These are phyloP conservation scores for Tenodera sinensis DNA, from an alignment of 2,888 invertebrate species.

Conservation along the genomic window DNA sequence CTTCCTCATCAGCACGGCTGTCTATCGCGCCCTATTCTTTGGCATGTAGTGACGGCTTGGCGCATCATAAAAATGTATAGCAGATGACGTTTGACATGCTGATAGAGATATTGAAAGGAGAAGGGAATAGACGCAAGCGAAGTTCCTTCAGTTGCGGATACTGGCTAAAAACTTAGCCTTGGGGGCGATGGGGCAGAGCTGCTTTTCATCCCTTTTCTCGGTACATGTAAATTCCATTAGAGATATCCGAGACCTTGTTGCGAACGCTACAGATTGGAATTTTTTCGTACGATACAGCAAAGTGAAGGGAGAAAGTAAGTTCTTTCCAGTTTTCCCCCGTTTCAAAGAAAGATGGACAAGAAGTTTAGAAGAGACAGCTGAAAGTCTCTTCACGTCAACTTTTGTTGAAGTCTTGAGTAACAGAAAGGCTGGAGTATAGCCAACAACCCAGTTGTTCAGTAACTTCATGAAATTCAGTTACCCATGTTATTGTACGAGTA, in stretches of 20 bases:
- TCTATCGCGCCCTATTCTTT: not conserved
- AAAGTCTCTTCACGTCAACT: not conserved
- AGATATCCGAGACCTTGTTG: conserved; percentile 1
- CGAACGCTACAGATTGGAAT: conserved; percentile 5
- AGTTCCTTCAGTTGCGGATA: not conserved
- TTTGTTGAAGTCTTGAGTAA: not conserved
- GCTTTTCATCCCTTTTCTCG: conserved; percentile 18
- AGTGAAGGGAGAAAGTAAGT: not conserved
- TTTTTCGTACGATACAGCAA: not conserved
- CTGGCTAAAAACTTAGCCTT: not conserved
- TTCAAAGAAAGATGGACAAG: not conserved
- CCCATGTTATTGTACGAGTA: too few relatives aligned
- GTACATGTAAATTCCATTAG: conserved; percentile 30
- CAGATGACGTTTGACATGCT: not conserved
- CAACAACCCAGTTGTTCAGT: too few relatives aligned
- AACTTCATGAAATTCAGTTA: too few relatives aligned
- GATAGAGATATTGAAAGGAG: not conserved
- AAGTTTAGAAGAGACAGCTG: not conserved
- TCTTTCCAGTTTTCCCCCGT: not conserved
- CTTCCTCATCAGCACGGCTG: not conserved
- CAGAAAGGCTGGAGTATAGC: too few relatives aligned
- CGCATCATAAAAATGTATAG: not conserved
- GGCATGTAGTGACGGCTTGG: not conserved
- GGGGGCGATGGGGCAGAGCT: not conserved
- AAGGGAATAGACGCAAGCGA: not conserved